Evolutionary conservation across 2,113 vertebrate species (phyloP), one percentile per base, ranked within the genome.

Genomic region (Corydoras sp.): DNA sequence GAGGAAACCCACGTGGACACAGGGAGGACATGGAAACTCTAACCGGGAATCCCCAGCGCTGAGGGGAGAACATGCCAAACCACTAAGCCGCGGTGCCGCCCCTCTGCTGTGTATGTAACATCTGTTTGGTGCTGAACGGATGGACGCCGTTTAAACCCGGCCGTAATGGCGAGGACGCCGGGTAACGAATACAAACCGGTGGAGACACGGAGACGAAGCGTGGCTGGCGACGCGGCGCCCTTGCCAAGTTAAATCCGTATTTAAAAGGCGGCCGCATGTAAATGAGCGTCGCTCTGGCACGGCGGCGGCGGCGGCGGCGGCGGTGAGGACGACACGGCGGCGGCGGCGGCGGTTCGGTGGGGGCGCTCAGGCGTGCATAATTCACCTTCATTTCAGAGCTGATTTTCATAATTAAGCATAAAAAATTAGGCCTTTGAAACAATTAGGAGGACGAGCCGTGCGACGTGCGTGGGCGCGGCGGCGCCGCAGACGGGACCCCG

Each of bases 261-360:
- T 83, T 82, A 79, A 87, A 87, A 80, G 81, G 75, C 69, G 68
- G 77, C 74, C 76, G 76, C 79, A 76, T 85, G 82, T 85, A 85
- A 89, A 85, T 86, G 78, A 83, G 75, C 69, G 86, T n/a, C 85
- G 75, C 86, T 89, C 84, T 89, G 86, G 83, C 82, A 87, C 56
- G 65, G 30, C n/a, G 72, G n/a, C n/a, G n/a, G n/a, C n/a, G n/a
- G n/a, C n/a, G n/a, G n/a, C n/a, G n/a, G n/a, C n/a, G n/a, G n/a
- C n/a, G n/a, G n/a, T n/a, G n/a, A n/a, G n/a, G n/a, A n/a, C n/a
- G n/a, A n/a, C n/a, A n/a, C 84, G 75, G 80, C 78, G 79, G 84
- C 87, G 80, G 72, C 80, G 77, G 75, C 61, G 69, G 80, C 73
- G 73, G 75, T 86, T 85, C 66, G 68, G 76, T 77, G 53, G 65